Percentiles rank a stretch among this genome's conserved stretches.
These are phyloP conservation scores for Ischnus inquisitorius DNA, from an alignment of 2,888 invertebrate species.

Conservation along the genomic window DNA sequence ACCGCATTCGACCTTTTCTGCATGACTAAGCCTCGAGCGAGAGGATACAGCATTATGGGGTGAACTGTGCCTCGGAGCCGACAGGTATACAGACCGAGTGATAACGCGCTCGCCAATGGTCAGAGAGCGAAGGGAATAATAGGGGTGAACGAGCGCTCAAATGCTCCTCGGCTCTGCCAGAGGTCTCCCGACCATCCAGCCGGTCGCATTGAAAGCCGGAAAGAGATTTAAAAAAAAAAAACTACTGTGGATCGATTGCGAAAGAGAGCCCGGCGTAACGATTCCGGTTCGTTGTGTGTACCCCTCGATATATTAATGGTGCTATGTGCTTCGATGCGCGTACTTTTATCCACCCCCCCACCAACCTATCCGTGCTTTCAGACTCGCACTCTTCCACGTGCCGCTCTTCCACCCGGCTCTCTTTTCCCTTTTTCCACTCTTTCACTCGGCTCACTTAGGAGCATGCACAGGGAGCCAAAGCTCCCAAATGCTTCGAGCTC, in stretches of 20 bases:
- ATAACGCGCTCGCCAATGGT: constrained; percentile 47
- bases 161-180: constrained; percentile 31
- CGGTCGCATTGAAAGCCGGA: constrained; percentile 53
- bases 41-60: constrained; percentile 1
- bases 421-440: constrained; percentile 49
- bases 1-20: constrained; percentile 27
- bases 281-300: constrained; percentile 54
- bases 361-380: constrained; percentile 57
- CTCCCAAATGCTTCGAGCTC: constrained; percentile 20
- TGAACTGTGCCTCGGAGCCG: constrained; percentile 36
- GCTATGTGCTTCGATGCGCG: constrained; percentile 22
- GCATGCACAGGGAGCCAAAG: constrained; percentile 23
- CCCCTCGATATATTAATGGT: constrained; percentile 67
- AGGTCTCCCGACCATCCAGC: constrained; percentile 26
- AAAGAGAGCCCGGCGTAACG: constrained; percentile 62
- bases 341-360: constrained; percentile 31
- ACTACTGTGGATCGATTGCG: constrained; percentile 62
- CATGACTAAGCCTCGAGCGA: constrained; percentile 13
- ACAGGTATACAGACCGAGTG: constrained; percentile 26
- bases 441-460: constrained; percentile 70
- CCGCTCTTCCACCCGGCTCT: constrained; percentile 49
- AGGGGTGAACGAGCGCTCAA: constrained; percentile 43
- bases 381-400: constrained; percentile 50
- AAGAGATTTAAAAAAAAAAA: constrained; percentile 37
- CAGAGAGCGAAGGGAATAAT: constrained; percentile 49